Base-by-base conservation (phyloP, 2,797 vertebrate species). In the Oophaga sylvatica region DNA sequence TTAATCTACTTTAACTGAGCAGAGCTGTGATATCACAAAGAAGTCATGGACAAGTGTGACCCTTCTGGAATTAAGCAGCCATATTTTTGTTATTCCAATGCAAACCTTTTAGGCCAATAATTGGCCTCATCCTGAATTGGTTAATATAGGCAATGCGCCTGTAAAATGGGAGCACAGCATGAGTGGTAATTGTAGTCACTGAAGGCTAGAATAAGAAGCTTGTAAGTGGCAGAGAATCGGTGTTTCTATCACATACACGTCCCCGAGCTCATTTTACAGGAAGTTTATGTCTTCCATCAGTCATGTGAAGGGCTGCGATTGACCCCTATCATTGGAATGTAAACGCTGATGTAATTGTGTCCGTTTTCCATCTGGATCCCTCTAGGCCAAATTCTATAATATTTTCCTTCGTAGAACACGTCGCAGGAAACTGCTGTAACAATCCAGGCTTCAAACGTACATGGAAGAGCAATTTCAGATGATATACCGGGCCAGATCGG, bases 311-410 rank as follows among this genome's bases (percentile, higher is more conserved):
- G 29, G 68, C 17, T 63, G 31, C 35, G 68, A 31, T 29, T 88
- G 87, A 85, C 59, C 83, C 68, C 53, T 53, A 62, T 83, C 84
- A 63, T n/a, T 29, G 63, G 62, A 89, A 70, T 86, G 80, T 86
- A 86, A 89, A 71, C 62, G n/a, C 67, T 80, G 87, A 84, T 82
- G 80, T 82, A 70, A 82, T 83, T 48, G 26, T 41, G 63, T 68
- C 80, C 68, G 45, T 63, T 70, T 85, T 85, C 78, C 87, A 88
- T 88, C 83, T 85, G 83, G 83, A 67, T 85, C 68, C 83, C 87
- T 65, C 68, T 17, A 48, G 87, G 81, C 73, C 60, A 29, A 53
- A 62, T 67, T n/a, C 71, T 67, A n/a, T 67, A 81, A 80, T 65
- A 85, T 85, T 85, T 81, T 85, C 79, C 87, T 81, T 82, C 78